Percentiles rank a stretch among this genome's conserved stretches.
Evolutionary conservation across 2,888 invertebrate genomes (phyloP).

Genomic region (Boloria selene): DNA sequence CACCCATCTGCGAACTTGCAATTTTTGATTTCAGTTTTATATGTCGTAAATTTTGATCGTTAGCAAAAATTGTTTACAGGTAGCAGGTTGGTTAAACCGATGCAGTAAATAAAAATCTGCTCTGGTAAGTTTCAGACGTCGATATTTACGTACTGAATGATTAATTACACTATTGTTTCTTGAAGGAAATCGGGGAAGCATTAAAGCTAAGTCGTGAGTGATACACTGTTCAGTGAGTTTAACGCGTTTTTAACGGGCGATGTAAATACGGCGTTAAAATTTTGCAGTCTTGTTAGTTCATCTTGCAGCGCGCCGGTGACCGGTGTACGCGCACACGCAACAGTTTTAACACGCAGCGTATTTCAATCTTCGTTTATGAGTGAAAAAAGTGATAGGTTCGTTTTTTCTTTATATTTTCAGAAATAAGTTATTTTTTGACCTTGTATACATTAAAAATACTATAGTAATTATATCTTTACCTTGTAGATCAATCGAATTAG

Average conservation of each 20-base stretch:
- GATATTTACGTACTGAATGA: constrained; percentile 69
- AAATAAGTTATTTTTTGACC: constrained; percentile 4
- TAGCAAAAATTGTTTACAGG: constrained; percentile 62
- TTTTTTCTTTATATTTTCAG: constrained; percentile 24
- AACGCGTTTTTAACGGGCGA: constrained; percentile 64
- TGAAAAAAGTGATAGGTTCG: constrained; percentile 60
- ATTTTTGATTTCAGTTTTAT: constrained; percentile 44
- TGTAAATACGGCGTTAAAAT: constrained; percentile 64
- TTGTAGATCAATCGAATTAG: background rate
- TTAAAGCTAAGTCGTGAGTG: constrained; percentile 37
- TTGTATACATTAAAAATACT: background rate
- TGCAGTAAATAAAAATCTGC: constrained; percentile 60
- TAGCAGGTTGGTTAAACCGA: constrained; percentile 58
- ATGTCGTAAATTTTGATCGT: constrained; percentile 56
- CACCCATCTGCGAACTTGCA: constrained; percentile 38
- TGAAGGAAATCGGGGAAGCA: constrained; percentile 35
- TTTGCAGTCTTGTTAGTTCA: constrained; percentile 61
- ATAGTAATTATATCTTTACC: background rate
- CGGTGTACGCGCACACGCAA: constrained; percentile 59
- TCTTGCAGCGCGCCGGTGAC: constrained; percentile 63
- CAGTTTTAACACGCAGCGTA: constrained; percentile 28
- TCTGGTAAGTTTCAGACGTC: constrained; percentile 68
- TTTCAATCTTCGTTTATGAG: constrained; percentile 49
- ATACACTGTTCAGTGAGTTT: constrained; percentile 52
- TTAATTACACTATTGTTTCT: constrained; percentile 72